These are phyloP conservation scores for Hylaeus anthracinus DNA, from an alignment of 1,140 invertebrate genomes.

Conservation along the genomic window DNA sequence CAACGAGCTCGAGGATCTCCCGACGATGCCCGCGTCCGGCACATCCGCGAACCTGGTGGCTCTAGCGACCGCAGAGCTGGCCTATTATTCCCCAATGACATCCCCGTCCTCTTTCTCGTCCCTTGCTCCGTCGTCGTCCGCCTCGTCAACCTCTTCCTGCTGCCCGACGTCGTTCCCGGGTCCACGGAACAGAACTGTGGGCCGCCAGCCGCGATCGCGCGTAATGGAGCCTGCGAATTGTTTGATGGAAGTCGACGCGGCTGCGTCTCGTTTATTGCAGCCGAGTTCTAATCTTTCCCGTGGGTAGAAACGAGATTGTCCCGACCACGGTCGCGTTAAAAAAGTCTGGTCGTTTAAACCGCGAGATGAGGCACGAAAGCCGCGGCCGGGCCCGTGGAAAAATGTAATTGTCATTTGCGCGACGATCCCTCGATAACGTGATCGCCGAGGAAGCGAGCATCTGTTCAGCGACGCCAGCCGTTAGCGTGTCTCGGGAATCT, in stretches of 20 bases:
- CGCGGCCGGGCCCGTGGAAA: not conserved
- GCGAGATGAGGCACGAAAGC: slow-evolving; percentile 15
- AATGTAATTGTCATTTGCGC: slow-evolving; percentile 27
- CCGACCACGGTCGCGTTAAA: slow-evolving; percentile 45
- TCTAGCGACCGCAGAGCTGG: slow-evolving; percentile 71
- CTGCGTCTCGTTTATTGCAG: slow-evolving; percentile 48
- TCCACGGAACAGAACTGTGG: slow-evolving; percentile 19
- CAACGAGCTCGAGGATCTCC: slow-evolving; percentile 54
- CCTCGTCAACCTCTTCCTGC: slow-evolving; percentile 23
- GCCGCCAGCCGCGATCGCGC: slow-evolving; percentile 28
- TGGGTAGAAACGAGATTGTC: slow-evolving; percentile 47
- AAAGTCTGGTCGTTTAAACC: slow-evolving; percentile 19
- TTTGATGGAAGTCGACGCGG: slow-evolving; percentile 31
- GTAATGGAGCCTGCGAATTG: slow-evolving; percentile 58
- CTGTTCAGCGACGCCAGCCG: not conserved
- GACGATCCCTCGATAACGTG: not conserved
- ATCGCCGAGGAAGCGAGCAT: not conserved
- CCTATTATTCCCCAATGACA: slow-evolving; percentile 70
- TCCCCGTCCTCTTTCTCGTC: slow-evolving; percentile 52
- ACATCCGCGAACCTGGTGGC: slow-evolving; percentile 46
- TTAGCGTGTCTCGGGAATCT: not conserved
- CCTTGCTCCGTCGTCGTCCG: slow-evolving; percentile 11
- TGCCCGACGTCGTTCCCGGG: not conserved
- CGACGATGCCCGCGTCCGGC: slow-evolving; percentile 41
- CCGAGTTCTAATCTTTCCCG: slow-evolving; percentile 58